Base-by-base conservation (phyloP, 2,888 invertebrate genomes). In the Sericinus montela region DNA sequence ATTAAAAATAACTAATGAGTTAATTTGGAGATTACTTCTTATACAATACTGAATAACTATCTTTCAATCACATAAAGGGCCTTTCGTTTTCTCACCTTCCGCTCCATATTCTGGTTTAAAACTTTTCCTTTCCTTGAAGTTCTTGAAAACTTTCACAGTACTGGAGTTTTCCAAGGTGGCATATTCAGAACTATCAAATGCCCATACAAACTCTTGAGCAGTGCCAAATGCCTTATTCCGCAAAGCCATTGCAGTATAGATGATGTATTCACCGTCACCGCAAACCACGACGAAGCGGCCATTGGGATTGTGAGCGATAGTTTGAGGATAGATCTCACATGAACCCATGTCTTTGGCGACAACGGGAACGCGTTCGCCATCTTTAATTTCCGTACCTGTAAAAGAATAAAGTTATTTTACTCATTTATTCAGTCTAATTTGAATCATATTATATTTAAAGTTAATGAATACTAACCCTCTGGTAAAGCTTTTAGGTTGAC, bases 151-250 rank as follows among this genome's bases (percentile, higher is more conserved):
- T 67, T 95, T 96, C 15, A 99, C 94, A 1, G 94, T 94, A 43
- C 95, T 96, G 38, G 95, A 95, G 49, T 95, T 95, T 79, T 99
- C 99, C 14, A 97, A 87, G 0, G 94, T 95, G 0, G 95, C 95
- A 66, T 95, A 96, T 63, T 98, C 97, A 37, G 97, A 97, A 28
- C 98, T 97, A 76, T 99, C 99, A 41, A 94, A 91, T 0, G 98
- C 97, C 99, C 99, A 99, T 0, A 99, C 99, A 75, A 99, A 99
- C 86, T 99, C 99, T 65, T 98, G 97, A 0, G 98, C 99, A 9
- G 97, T 94, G 0, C 99, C 99, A 74, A 99, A 99, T 1, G 98
- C 98, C 77, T 99, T 99, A 81, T 99, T 99, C 45, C 99, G 91
- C 55, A 99, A 88, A 0, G 99, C 99, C 98, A 99, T 98, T 0